Evolutionary conservation across 2,888 invertebrate genomes (phyloP), one percentile per base, ranked within the genome.

Genomic region (Nesidiocoris tenuis): DNA sequence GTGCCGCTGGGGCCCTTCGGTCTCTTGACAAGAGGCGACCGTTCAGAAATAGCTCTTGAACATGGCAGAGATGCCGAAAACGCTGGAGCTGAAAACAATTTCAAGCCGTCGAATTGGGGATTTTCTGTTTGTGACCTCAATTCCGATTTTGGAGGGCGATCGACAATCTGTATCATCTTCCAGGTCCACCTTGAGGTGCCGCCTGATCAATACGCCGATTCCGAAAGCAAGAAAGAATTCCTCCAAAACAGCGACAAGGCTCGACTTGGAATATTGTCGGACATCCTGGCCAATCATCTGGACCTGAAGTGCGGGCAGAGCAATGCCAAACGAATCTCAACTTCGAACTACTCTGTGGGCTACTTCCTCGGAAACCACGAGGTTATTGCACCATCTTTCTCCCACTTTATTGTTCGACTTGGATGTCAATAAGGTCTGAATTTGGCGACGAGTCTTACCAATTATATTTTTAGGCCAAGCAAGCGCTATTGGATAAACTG

Each of bases 301-400:
- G 89, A 88, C 0, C 85, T 92, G 18, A 88, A 90, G 80, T 89
- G 90, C 66, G 84, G 83, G 16, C 81, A 80, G 12, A 39, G 3
- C 39, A 7, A 3, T 3, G 81, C 81, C 21, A 79, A 82, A 0
- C 82, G 81, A 18, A 80, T 81, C 23, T 80, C 81, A 0, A 56
- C 74, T 39, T 19, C 75, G 0, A 84, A 86, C 25, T 91, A 87
- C 80, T 89, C 88, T 0, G 86, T 87, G 17, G 91, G 89, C 0
- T 94, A 89, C 84, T 93, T 95, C 82, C 84, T 95, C 55, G 94
- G 94, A 23, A 88, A 90, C 80, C 91, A 94, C 82, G 92, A 93
- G 87, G 93, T 93, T 84, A 85, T 85, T 81, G 1, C n/a, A n/a
- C n/a, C n/a, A n/a, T n/a, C n/a, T n/a, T n/a, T n/a, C n/a, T n/a